Evolutionary conservation across 2,888 invertebrate species (phyloP), one percentile per base, ranked within the genome.

Genomic region (Ormia ochracea): DNA sequence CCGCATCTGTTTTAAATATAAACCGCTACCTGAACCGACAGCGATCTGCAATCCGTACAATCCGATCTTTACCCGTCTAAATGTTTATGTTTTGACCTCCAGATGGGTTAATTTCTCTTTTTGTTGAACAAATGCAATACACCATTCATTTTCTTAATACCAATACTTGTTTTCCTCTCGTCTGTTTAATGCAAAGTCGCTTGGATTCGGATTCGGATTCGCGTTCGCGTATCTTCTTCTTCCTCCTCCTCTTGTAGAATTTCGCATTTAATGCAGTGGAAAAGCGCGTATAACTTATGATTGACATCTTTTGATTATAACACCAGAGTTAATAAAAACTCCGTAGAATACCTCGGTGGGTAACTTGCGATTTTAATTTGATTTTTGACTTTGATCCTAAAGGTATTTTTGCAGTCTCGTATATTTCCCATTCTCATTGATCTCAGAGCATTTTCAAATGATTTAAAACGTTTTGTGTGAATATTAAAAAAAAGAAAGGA

Each of bases 251-350:
- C 63, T 63, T 36, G 12, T 68, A 76, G 72, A 73, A 72, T 58
- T 59, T 73, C 63, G 61, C 66, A 76, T 63, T 80, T 76, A 76
- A 76, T 80, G 76, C 80, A 80, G 80, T 80, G 80, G 76, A 80
- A 80, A 80, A 80, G 80, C 80, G 76, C 80, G 72, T 76, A 80
- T 73, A 80, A 76, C 76, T 80, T 86, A 85, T 87, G 87, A 87
- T 87, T 87, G 87, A 87, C 87, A 86, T 86, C 85, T 83, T 81
- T 83, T 84, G 87, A 85, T 86, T 87, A 78, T 81, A 75, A 79
- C 74, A 79, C 78, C 69, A 69, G 66, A 73, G 66, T 45, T 52
- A 73, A 63, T 33, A 73, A 54, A 58, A 65, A 54, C 38, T 58
- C 33, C 21, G 38, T 45, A 61, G 56, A 56, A 69, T 36, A 66